Conservation (phyloP, 2,888 invertebrate species). For the Drosophila algonquin region DNA sequence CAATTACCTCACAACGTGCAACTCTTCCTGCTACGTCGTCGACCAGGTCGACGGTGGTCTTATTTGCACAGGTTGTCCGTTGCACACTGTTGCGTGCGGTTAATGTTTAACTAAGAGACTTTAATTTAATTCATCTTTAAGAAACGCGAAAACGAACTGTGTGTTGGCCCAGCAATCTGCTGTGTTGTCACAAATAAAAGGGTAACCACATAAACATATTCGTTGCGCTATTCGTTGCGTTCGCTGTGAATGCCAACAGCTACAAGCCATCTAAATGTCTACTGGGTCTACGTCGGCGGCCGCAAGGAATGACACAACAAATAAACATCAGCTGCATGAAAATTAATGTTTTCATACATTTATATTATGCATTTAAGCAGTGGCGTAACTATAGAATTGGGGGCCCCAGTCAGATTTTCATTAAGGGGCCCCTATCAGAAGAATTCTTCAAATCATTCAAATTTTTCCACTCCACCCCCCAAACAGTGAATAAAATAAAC, state of each 20-base stretch:
- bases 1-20: conserved; percentile 35
- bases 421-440: too few species aligned
- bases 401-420: too few species aligned
- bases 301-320: background rate
- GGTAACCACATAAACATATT: conserved; percentile 63
- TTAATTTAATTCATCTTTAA: conserved; percentile 70
- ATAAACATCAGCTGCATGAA: background rate
- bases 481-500: too few species aligned
- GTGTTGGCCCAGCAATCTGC: conserved; percentile 50
- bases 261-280: background rate
- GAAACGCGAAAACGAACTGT: conserved; percentile 34
- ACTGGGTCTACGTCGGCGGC: background rate
- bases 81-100: conserved; percentile 17
- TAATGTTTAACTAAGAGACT: conserved; percentile 39
- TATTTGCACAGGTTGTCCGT: conserved; percentile 61
- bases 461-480: too few species aligned
- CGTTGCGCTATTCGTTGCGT: background rate
- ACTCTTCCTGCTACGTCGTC: conserved; percentile 53
- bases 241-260: conserved; percentile 35
- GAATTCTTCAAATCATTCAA: too few species aligned
- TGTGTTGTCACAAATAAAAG: conserved; percentile 71
- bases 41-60: conserved; percentile 24
- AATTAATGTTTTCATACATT: too few species aligned
- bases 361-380: too few species aligned
- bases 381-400: too few species aligned